phyloP scores from a whole-genome alignment of 2,797 vertebrate species.

The Cuculus canorus region DNA sequence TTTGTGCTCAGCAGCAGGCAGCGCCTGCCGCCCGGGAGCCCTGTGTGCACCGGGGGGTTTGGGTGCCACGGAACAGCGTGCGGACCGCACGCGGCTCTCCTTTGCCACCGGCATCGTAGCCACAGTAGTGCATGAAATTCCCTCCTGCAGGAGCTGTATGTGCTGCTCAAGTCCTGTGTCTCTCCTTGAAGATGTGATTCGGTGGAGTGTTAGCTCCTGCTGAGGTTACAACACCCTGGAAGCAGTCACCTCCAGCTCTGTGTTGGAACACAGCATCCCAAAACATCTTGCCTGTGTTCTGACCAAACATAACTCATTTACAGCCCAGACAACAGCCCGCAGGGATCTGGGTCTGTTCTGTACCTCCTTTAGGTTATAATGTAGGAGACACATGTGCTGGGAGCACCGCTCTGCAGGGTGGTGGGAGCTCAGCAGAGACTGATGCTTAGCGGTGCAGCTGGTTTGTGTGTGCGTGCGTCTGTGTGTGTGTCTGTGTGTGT shows the following conservation, averaged over 20 bases:
- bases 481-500: too few species aligned
- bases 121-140: too few species aligned
- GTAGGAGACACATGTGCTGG: too few species aligned
- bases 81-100: not conserved
- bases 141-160: fast-evolving
- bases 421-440: not conserved
- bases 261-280: fast-evolving
- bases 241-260: fast-evolving
- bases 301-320: not conserved
- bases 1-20: not conserved
- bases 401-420: too few species aligned
- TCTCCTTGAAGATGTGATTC: not conserved
- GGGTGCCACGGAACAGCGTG: fast-evolving
- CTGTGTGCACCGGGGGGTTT: too few species aligned
- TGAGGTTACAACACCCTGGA: fast-evolving
- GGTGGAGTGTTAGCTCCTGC: too few species aligned
- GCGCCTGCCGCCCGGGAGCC: not conserved
- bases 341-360: not conserved
- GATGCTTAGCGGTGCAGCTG: not conserved
- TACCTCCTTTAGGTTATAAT: fast-evolving
- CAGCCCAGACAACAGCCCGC: not conserved
- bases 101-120: fast-evolving
- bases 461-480: too few species aligned
- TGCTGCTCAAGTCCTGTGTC: fast-evolving
- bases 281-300: not conserved